Evolutionary conservation across 2,113 vertebrate species (phyloP).

Genomic region (Jacana jacana): DNA sequence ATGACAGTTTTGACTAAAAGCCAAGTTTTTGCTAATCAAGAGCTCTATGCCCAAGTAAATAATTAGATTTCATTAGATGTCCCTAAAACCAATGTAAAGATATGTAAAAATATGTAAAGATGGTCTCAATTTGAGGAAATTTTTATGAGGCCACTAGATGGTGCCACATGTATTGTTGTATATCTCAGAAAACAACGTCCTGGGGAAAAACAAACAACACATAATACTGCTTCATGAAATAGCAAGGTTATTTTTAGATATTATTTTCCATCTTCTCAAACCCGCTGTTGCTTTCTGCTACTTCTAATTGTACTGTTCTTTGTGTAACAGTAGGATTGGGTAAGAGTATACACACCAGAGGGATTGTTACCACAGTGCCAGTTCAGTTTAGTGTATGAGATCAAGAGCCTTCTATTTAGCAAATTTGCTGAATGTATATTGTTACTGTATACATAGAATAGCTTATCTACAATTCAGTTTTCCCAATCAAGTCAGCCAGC

Average conservation of each 20-base stretch:
- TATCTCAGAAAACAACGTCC: not conserved
- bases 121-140: not conserved
- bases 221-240: not conserved
- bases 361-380: not conserved
- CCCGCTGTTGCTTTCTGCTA: not conserved
- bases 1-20: not conserved
- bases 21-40: not conserved
- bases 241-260: not conserved
- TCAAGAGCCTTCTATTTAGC: not conserved
- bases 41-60: not conserved
- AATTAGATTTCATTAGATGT: not conserved
- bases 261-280: not conserved
- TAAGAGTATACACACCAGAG: not conserved
- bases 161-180: not conserved
- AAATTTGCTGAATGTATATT: not conserved
- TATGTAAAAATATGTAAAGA: too few relatives aligned
- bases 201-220: not conserved
- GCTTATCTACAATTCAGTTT: not conserved
- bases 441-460: not conserved
- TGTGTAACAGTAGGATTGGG: too few relatives aligned
- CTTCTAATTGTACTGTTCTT: not conserved
- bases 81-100: not conserved
- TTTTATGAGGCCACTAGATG: conserved; percentile 37
- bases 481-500: not conserved
- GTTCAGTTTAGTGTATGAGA: not conserved